A percentile compares a stretch with the other conserved stretches of the same genome.
Evolutionary conservation across 2,888 invertebrate genomes (phyloP).

Genomic region (Glaucopsyche alexis): DNA sequence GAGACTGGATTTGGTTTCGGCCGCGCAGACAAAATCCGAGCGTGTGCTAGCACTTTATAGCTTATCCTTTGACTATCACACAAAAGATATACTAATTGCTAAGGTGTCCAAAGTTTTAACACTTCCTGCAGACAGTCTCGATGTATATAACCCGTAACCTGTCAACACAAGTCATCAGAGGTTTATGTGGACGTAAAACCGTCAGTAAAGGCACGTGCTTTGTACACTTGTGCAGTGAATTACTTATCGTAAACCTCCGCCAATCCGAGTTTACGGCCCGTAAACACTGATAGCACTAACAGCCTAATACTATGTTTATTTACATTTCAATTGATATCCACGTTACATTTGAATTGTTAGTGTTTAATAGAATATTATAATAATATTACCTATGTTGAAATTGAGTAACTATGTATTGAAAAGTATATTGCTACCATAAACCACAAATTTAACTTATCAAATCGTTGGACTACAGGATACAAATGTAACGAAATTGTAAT

Average conservation of each 20-base stretch:
- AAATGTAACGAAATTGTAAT: no score
- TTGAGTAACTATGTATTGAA: no score
- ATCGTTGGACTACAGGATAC: no score
- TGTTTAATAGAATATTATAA: neutral
- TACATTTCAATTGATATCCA: constrained; percentile 44
- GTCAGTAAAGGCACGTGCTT: constrained; percentile 67
- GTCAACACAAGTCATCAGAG: constrained; percentile 59
- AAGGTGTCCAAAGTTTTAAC: no score
- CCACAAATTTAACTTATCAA: no score
- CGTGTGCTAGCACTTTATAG: no score
- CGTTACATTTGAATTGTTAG: neutral
- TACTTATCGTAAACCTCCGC: constrained; percentile 76
- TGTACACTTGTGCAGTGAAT: constrained; percentile 64
- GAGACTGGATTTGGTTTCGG: no score
- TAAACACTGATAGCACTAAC: constrained; percentile 72
- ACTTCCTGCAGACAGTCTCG: no score
- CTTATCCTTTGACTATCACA: no score
- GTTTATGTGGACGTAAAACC: constrained; percentile 72
- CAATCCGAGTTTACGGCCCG: constrained; percentile 72
- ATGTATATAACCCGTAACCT: neutral
- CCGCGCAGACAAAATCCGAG: no score
- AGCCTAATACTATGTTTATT: constrained; percentile 52
- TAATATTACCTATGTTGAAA: neutral
- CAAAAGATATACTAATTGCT: no score
- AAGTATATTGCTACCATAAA: no score